phyloP scores from a whole-genome alignment of 2,888 invertebrate genomes.

The Clusia tigrina region DNA sequence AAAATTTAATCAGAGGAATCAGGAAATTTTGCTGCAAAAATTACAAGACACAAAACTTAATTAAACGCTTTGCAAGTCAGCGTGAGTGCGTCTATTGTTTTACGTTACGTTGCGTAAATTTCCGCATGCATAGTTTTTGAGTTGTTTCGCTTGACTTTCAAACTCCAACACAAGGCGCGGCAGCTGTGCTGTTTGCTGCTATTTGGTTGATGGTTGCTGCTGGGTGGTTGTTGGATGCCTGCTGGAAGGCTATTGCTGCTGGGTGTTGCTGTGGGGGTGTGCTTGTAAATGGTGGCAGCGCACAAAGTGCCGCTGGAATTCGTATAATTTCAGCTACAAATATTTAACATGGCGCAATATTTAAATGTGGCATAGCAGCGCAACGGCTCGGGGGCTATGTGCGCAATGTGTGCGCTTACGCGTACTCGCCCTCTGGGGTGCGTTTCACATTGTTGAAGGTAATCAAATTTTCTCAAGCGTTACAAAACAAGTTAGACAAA shows the following conservation, averaged over 20 bases:
- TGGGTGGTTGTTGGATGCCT: neutral
- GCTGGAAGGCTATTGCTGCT: neutral
- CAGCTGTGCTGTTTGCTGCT: neutral
- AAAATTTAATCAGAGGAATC: conserved; percentile 17
- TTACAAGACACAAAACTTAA: conserved; percentile 23
- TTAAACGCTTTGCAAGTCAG: conserved; percentile 27
- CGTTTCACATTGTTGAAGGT: conserved; percentile 28
- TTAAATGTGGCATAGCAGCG: conserved; percentile 28
- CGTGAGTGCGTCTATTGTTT: conserved; percentile 30
- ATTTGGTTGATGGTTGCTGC: neutral
- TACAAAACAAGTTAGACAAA: conserved; percentile 35
- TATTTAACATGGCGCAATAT: conserved; percentile 28
- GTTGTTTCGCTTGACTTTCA: conserved; percentile 17
- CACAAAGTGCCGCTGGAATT: conserved; percentile 1
- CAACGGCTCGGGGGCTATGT: neutral
- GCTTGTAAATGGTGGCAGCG: neutral
- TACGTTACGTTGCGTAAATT: conserved; percentile 12
- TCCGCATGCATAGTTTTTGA: conserved; percentile 32
- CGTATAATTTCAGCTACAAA: conserved; percentile 28
- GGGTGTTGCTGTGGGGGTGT: conserved; percentile 1
- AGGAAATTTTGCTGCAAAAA: conserved; percentile 29
- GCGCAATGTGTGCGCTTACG: neutral
- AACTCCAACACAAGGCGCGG: neutral
- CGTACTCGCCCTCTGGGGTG: neutral
- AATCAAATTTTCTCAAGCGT: conserved; percentile 35